phyloP scores from a whole-genome alignment of 1,140 invertebrate genomes.

The Pogonus chalceus region DNA sequence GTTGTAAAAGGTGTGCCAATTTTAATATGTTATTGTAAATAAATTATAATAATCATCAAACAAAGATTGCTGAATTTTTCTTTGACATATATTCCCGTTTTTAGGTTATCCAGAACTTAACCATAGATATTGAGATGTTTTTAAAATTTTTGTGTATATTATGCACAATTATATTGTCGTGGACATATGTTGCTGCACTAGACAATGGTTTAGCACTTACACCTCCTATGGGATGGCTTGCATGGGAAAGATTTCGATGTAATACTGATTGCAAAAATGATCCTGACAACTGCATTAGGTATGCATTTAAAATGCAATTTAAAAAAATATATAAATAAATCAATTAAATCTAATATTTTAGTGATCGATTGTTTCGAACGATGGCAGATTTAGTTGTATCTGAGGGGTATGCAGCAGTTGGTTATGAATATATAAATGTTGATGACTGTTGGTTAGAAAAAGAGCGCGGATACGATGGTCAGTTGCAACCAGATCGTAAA shows the following conservation, averaged over 20 bases:
- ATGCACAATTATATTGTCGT: not conserved
- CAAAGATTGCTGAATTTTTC: not conserved
- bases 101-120: not conserved
- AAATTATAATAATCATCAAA: too few relatives aligned
- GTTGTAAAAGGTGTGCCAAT: too few relatives aligned
- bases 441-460: conserved; percentile 93
- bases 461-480: conserved; percentile 59
- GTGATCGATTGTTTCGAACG: conserved; percentile 81
- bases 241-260: conserved; percentile 88
- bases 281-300: conserved; percentile 90
- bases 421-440: conserved; percentile 89
- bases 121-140: not conserved
- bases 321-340: not conserved
- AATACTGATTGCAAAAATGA: conserved; percentile 88
- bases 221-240: conserved; percentile 80
- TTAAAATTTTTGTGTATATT: not conserved
- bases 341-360: conserved; percentile 38
- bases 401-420: conserved; percentile 79
- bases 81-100: not conserved
- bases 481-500: conserved; percentile 73
- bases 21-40: too few relatives aligned
- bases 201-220: conserved; percentile 77
- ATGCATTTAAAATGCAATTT: conserved; percentile 10
- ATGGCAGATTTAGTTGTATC: conserved; percentile 84
- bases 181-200: conserved; percentile 34